Evolutionary conservation across 2,113 vertebrate species (phyloP), one percentile per base, ranked within the genome.

Genomic region (Geococcyx californianus): DNA sequence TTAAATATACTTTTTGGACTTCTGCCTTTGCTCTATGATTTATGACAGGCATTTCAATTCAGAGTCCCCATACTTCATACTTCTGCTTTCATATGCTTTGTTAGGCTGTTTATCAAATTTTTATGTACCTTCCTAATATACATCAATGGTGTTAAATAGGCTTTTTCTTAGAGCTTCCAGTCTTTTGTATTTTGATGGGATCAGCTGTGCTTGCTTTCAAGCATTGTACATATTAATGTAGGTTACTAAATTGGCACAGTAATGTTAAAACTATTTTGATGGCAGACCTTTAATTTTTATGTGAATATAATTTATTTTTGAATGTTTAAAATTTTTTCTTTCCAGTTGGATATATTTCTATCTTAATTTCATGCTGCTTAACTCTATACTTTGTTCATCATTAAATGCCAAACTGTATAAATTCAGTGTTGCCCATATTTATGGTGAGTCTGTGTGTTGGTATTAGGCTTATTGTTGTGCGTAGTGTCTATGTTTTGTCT

Each of bases 351-450:
- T 93, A 62, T 59, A 45, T 84, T 83, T 62, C 18, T 79, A 36
- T 52, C 26, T 82, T 38, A 13, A 73, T 91, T 83, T 87, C 20
- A 40, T 89, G 55, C 51, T 93, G 62, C 36, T 93, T 66, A 83
- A 72, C 59, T 55, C 16, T 64, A 9, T 79, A 49, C 73, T 56
- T 17, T 84, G 59, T 93, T 81, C 74, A 49, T 93, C 77, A 93
- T 96, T 94, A 96, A 96, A 96, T 84, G 42, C 31, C 42, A 54
- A 92, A 58, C 40, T 52, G 28, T 45, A 10, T 67, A 54, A 72
- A 76, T 87, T 87, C 29, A 47, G 3, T 64, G 87, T 93, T 90
- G 51, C 94, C 79, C 74, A 23, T 93, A 70, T 80, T 86, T 80
- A 36, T 62, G 67, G 51, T 60, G 29, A 74, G 74, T 86, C 45